Evolutionary conservation across 1,140 invertebrate genomes (phyloP).

Genomic region (Wasmannia auropunctata): DNA sequence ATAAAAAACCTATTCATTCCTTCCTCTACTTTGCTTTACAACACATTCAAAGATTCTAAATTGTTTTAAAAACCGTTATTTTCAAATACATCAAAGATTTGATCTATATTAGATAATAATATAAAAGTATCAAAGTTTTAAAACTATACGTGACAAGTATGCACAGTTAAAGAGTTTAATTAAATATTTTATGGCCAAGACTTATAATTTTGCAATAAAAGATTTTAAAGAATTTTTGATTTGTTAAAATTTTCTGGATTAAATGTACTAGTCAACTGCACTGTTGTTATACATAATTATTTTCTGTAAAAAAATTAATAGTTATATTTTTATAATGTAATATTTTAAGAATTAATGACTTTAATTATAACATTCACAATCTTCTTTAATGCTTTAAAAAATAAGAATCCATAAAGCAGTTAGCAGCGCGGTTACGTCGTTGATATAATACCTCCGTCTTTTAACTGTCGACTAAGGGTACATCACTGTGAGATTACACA

Average conservation of each 20-base stretch:
- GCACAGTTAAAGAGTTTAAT: neutral
- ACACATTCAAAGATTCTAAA: neutral
- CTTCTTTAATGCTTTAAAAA: neutral
- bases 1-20: neutral
- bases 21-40: neutral
- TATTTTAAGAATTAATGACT: neutral
- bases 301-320: neutral
- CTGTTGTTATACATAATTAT: neutral
- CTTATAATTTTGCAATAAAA: neutral
- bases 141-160: neutral
- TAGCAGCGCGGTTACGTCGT: neutral
- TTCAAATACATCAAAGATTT: neutral
- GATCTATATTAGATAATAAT: neutral
- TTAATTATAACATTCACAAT: constrained; percentile 15
- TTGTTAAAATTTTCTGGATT: neutral
- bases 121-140: neutral
- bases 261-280: neutral
- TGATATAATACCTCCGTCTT: constrained; percentile 27
- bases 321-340: neutral
- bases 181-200: neutral
- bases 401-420: neutral
- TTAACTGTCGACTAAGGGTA: constrained; percentile 22
- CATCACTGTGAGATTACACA: constrained; percentile 3
- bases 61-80: neutral
- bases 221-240: neutral